Percentiles rank a stretch among this genome's conserved stretches.
Evolutionary conservation across 2,113 vertebrate species (phyloP).

Genomic region (Jaculus jaculus): DNA sequence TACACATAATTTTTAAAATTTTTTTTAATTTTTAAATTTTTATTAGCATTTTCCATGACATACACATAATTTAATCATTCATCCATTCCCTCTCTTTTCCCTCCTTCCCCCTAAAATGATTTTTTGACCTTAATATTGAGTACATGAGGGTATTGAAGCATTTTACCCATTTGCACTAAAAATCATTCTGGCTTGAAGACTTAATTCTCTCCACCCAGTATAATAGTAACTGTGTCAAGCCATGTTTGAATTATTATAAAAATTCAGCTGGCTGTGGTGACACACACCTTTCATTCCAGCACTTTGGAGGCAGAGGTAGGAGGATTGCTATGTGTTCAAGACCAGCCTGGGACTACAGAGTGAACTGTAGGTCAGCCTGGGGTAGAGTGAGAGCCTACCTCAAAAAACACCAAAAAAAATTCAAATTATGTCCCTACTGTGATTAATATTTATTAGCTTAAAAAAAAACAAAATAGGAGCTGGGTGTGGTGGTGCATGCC

Average conservation of each 20-base stretch:
- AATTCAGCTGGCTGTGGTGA: no score
- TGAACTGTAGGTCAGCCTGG: no score
- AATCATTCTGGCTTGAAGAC: neutral
- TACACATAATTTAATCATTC: neutral
- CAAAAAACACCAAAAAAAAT: no score
- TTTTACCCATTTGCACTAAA: neutral
- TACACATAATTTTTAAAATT: neutral
- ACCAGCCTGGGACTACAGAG: no score
- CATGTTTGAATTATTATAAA: neutral
- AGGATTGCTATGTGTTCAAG: no score
- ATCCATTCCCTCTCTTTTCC: neutral
- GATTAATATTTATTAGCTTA: neutral
- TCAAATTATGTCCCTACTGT: neutral
- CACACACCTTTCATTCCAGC: no score
- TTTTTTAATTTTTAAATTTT: no score
- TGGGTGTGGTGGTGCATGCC: no score
- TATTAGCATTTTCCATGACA: no score
- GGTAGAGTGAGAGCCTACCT: no score
- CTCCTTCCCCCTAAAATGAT: neutral
- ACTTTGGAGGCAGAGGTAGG: no score
- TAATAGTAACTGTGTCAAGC: neutral
- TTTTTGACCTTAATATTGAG: neutral
- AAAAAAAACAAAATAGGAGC: neutral
- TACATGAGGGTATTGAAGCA: neutral
- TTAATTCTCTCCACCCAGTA: neutral